Conservation (phyloP, 2,888 invertebrate species). For the Pyrrhia umbra region DNA sequence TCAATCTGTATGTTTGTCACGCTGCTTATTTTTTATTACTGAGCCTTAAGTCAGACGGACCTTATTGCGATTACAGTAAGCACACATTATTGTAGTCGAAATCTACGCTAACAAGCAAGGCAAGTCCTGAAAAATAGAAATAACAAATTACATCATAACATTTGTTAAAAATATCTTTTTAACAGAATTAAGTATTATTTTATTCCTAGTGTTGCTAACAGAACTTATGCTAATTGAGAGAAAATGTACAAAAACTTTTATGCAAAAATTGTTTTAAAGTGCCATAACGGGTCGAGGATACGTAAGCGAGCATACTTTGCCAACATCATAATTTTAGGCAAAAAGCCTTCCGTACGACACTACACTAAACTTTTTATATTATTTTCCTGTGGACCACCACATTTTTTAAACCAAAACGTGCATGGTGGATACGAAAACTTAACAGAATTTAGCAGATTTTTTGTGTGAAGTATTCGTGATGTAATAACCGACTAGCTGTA, state of each 20-base stretch:
- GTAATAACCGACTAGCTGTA: not conserved
- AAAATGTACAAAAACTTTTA: slow-evolving; percentile 54
- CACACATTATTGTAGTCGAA: too few relatives aligned
- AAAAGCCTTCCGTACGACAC: slow-evolving; percentile 43
- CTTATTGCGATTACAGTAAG: too few relatives aligned
- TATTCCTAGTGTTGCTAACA: slow-evolving; percentile 47
- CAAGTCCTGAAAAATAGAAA: slow-evolving; percentile 13
- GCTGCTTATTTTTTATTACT: too few relatives aligned
- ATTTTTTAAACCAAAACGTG: slow-evolving; percentile 24
- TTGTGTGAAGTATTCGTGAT: not conserved
- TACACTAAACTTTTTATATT: slow-evolving; percentile 34
- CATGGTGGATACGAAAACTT: not conserved
- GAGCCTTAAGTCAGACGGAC: too few relatives aligned
- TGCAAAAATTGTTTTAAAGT: slow-evolving; percentile 61
- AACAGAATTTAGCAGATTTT: slow-evolving; percentile 3
- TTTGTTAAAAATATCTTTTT: slow-evolving; percentile 37
- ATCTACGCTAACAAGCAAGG: too few relatives aligned
- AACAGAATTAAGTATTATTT: slow-evolving; percentile 42
- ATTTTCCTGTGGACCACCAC: slow-evolving; percentile 20
- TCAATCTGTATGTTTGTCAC: too few relatives aligned
- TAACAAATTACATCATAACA: not conserved
- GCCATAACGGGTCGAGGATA: slow-evolving; percentile 55
- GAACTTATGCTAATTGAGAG: slow-evolving; percentile 65
- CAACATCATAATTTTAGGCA: slow-evolving; percentile 51
- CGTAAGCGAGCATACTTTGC: slow-evolving; percentile 52